Conservation (phyloP, 2,888 invertebrate genomes). For the Dioctria linearis region DNA sequence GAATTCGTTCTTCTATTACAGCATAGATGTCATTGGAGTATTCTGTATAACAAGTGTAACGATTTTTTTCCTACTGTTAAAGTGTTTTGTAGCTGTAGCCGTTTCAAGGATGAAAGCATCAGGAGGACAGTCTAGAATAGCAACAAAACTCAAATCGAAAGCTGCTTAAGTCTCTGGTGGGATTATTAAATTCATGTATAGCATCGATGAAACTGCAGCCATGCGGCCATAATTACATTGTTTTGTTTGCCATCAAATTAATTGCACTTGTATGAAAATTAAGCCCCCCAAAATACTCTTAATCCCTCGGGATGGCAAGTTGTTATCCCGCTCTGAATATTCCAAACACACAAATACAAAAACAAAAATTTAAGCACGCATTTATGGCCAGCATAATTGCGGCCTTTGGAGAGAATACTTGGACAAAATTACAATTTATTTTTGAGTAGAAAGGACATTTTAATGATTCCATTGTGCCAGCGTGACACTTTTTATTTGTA, state of each 20-base stretch:
- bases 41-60: not conserved
- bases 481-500: not conserved
- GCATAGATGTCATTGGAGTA: conserved; percentile 65
- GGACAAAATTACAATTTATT: conserved; percentile 37
- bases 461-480: conserved; percentile 32
- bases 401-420: not conserved
- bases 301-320: conserved; percentile 32
- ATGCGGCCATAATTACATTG: conserved; percentile 43
- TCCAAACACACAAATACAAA: conserved; percentile 2
- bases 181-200: conserved; percentile 45
- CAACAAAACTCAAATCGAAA: conserved; percentile 9
- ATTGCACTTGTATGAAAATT: conserved; percentile 48
- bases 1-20: conserved; percentile 68
- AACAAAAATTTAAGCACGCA: not conserved
- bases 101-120: too few relatives aligned
- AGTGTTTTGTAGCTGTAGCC: not conserved
- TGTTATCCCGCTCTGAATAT: conserved; percentile 29
- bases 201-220: conserved; percentile 43
- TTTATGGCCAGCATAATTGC: not conserved
- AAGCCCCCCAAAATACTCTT: conserved; percentile 37
- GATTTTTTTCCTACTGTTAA: not conserved
- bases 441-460: conserved; percentile 27
- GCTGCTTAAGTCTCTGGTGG: conserved; percentile 14
- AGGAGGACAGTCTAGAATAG: too few relatives aligned
- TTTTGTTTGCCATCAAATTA: conserved; percentile 39